Evolutionary conservation across 2,113 vertebrate genomes (phyloP), one percentile per base, ranked within the genome.

Genomic region (Cervus canadensis): DNA sequence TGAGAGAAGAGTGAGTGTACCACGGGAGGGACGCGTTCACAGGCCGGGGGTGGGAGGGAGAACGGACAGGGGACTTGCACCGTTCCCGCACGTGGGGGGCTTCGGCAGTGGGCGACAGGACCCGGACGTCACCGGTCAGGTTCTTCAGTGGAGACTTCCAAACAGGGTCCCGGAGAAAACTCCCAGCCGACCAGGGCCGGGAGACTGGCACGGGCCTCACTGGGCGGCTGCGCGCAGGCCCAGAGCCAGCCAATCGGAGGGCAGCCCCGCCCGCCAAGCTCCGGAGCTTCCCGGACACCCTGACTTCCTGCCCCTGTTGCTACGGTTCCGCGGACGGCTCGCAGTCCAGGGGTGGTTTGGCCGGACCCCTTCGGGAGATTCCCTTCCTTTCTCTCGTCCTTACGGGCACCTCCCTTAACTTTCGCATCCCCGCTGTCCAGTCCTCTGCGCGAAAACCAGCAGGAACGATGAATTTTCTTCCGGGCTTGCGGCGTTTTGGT

Each of bases 221-320:
- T 25, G 3, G 56, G 23, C 10, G 0, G 9, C 56, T 11, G 56
- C 23, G 56, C 56, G 56, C 56, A 57, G 3, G 21, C 56, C 56
- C 56, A 57, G 21, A 23, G 8, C 56, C 56, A 57, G 56, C 88
- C 36, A 76, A 23, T 57, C 8, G 21, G 45, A 78, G 25, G 16
- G 5, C 33, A n/a, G 76, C 9, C 23, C 23, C 11, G 13, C 2
- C 14, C 56, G 4, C 56, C 56, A 25, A 57, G 56, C 23, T 56
- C 23, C 3, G 2, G 21, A 36, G 21, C 13, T 25, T 67, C 30
- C 21, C 1, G 4, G 21, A 2, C 4, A 0, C 23, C 0, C 5
- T 7, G 9, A 64, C 62, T 50, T 30, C 45, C 23, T 3, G 52
- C 21, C 19, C 12, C 7, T 43, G 71, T 43, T 76, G 25, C 26